Evolutionary conservation across 2,797 vertebrate species (phyloP).

Genomic region (Sebastiscus tertius): DNA sequence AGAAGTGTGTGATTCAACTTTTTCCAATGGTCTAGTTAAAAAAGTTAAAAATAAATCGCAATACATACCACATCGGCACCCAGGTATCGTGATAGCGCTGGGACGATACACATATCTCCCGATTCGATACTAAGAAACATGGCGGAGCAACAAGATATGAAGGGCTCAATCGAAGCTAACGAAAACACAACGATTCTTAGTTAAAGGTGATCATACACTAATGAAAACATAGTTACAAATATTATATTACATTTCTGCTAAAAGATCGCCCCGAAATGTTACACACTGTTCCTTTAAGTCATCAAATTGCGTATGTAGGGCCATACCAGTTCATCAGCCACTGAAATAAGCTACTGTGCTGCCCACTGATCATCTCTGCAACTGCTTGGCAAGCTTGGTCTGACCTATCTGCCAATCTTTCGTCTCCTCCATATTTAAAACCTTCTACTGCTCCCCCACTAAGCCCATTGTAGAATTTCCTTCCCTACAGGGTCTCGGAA

Average conservation of each 20-base stretch:
- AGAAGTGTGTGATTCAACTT: too few relatives aligned
- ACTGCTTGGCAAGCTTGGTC: neutral
- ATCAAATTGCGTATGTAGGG: neutral
- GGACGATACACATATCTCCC: too few relatives aligned
- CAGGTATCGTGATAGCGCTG: too few relatives aligned
- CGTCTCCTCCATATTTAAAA: conserved; percentile 3
- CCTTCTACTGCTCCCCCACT: neutral
- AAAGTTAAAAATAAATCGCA: too few relatives aligned
- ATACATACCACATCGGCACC: too few relatives aligned
- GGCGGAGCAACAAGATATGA: neutral
- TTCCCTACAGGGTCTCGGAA: conserved; percentile 16
- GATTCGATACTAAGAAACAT: neutral
- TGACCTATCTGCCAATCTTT: neutral
- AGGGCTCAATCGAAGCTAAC: neutral
- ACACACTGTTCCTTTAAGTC: neutral
- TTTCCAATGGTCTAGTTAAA: too few relatives aligned
- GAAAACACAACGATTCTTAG: neutral
- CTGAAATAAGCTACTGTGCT: neutral
- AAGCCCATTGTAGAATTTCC: conserved; percentile 32
- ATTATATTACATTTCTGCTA: neutral
- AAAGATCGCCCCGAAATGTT: neutral
- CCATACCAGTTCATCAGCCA: neutral
- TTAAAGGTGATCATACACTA: neutral
- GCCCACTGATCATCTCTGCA: neutral
- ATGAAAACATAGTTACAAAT: neutral